Evolutionary conservation across 1,140 invertebrate species (phyloP), one percentile per base, ranked within the genome.

Genomic region (Grapholita molesta): DNA sequence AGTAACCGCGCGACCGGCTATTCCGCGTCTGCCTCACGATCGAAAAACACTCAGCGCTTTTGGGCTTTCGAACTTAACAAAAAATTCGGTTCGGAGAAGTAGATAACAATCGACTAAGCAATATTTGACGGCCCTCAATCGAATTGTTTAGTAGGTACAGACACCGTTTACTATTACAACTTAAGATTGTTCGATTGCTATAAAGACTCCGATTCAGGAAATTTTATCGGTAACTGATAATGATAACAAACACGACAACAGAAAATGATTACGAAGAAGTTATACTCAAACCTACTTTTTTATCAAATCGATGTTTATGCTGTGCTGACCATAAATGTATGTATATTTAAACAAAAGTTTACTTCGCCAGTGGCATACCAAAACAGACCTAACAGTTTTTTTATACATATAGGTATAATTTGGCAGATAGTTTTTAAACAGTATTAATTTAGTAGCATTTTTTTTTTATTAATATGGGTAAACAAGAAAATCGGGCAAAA

Each of bases 341-440:
- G 32, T 33, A 33, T 28, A 6, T 33, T 2, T 33, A 33, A 33
- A 33, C 32, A 33, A 33, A 33, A 32, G n/a, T n/a, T n/a, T n/a
- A n/a, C n/a, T n/a, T n/a, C n/a, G n/a, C n/a, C n/a, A n/a, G n/a
- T n/a, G n/a, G n/a, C n/a, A n/a, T n/a, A n/a, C n/a, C n/a, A n/a
- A n/a, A n/a, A n/a, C n/a, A n/a, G n/a, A n/a, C n/a, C n/a, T n/a
- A n/a, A 32, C 30, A 8, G 15, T 25, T 48, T 30, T 3, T 42
- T 1, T 70, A 64, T 11, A 21, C 71, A 76, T 64, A 82, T 83
- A 78, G 93, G 93, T 93, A 4, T n/a, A n/a, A n/a, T n/a, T n/a
- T n/a, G n/a, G n/a, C n/a, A n/a, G n/a, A n/a, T n/a, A n/a, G n/a
- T n/a, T n/a, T n/a, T n/a, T n/a, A n/a, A n/a, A n/a, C n/a, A n/a